Conservation (phyloP, 2,888 invertebrate species). For the Ochropleura plecta region DNA sequence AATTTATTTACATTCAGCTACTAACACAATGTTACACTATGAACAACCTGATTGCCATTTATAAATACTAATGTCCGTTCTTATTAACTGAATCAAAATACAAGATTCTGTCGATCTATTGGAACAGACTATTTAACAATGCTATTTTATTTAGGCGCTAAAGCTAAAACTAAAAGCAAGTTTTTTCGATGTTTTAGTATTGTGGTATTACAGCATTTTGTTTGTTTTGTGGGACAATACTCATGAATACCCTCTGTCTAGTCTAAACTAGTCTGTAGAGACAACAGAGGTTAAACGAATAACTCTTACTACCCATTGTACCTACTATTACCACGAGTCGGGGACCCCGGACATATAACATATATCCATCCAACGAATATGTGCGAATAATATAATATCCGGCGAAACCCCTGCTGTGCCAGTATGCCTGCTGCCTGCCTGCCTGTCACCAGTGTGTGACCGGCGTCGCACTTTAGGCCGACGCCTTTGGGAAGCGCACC, state of each 20-base stretch:
- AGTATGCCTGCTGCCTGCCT: not conserved
- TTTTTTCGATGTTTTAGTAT: not conserved
- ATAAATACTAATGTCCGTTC: not conserved
- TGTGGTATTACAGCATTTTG: not conserved
- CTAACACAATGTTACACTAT: not conserved
- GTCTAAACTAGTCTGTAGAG: too few species aligned
- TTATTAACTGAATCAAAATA: not conserved
- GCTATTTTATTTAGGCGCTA: not conserved
- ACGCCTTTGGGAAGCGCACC: not conserved
- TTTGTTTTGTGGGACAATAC: not conserved
- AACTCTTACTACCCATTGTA: not conserved
- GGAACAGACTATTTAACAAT: not conserved
- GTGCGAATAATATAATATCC: too few species aligned
- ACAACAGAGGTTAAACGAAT: not conserved
- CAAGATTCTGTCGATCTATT: not conserved
- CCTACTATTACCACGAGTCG: not conserved
- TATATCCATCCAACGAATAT: not conserved
- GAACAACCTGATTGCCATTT: too few species aligned
- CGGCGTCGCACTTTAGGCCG: too few species aligned
- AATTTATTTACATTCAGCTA: slow-evolving; percentile 28
- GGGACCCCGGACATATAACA: not conserved
- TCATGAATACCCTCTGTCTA: not conserved
- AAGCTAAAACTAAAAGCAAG: not conserved
- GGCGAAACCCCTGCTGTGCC: not conserved
- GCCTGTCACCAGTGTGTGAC: not conserved